Base-by-base conservation (phyloP, 2,797 vertebrate genomes). In the Dipus sagitta region DNA sequence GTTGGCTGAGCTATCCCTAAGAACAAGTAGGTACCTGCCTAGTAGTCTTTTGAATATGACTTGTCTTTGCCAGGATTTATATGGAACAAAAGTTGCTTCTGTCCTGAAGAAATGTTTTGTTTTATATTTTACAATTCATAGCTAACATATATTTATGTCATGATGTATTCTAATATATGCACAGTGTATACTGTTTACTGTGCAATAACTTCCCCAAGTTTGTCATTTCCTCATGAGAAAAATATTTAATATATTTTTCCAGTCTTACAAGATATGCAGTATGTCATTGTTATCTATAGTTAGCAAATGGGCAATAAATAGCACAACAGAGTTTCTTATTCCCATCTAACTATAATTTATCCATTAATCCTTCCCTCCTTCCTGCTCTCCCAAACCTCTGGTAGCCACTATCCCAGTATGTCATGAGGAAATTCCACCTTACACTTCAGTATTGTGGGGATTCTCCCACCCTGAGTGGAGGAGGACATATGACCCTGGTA, bases 401-500 rank as follows among this genome's bases (percentile, higher is more conserved):
- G 14, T 4, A 28, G 10, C 54, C 76, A 58, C 52, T 26, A 32
- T 15, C 0, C 30, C 18, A n/a, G 3, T 60, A 4, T 20, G 42
- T 30, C n/a, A 86, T 3, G 20, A 83, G 80, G 74, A 78, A 77
- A 32, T 82, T 30, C 64, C 34, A 10, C 65, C 38, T 65, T 3
- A 9, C n/a, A 17, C 38, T 28, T 90, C 71, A 7, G 23, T 60
- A 26, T 32, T 4, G 1, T 0, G 4, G 30, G 23, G 24, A 32
- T 70, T 78, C 23, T 81, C 81, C 71, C 28, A 38, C 32, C 28
- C 83, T 10, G 18, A 12, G 4, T 58, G 20, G n/a, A 30, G 20
- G 72, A 72, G 67, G 91, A 62, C 91, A 42, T 75, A 30, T 84
- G 86, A 94, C 64, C 92, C 68, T 74, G 54, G 65, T 72, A 72